Percentiles rank a stretch among this genome's conserved stretches.
Conservation (phyloP, 2,888 invertebrate species). For the Spilosoma lubricipeda region DNA sequence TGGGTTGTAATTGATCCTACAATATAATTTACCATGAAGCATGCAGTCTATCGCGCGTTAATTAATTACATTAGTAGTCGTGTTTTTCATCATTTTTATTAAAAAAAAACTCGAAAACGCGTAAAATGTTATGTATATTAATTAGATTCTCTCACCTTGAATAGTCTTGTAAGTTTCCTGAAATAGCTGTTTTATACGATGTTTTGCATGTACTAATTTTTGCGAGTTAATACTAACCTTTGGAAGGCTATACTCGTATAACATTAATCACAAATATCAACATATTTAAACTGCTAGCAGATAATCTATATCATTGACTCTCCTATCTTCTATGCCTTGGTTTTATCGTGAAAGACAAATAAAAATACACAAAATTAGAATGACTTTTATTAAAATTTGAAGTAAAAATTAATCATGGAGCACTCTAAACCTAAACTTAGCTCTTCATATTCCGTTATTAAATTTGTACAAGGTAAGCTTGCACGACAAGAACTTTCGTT, state of each 20-base stretch:
- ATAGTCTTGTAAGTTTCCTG: neutral
- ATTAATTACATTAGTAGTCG: neutral
- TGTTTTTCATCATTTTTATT: neutral
- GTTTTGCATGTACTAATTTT: neutral
- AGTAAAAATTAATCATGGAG: neutral
- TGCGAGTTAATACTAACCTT: neutral
- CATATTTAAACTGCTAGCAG: neutral
- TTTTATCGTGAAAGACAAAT: no score
- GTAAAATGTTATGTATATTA: neutral
- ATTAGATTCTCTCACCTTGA: neutral
- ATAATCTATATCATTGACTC: no score
- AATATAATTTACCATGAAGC: neutral
- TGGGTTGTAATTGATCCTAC: neutral
- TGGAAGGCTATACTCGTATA: neutral
- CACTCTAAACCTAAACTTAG: neutral
- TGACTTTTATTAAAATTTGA: no score
- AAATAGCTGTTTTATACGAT: neutral
- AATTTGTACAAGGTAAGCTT: neutral
- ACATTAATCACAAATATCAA: neutral
- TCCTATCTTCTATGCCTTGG: no score
- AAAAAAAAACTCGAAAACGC: neutral
- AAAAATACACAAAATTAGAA: no score
- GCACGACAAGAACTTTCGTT: neutral
- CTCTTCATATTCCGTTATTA: neutral
- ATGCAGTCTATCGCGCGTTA: conserved; percentile 1